Evolutionary conservation across 2,888 invertebrate genomes (phyloP), one percentile per base, ranked within the genome.

Genomic region (Trilocha varians): DNA sequence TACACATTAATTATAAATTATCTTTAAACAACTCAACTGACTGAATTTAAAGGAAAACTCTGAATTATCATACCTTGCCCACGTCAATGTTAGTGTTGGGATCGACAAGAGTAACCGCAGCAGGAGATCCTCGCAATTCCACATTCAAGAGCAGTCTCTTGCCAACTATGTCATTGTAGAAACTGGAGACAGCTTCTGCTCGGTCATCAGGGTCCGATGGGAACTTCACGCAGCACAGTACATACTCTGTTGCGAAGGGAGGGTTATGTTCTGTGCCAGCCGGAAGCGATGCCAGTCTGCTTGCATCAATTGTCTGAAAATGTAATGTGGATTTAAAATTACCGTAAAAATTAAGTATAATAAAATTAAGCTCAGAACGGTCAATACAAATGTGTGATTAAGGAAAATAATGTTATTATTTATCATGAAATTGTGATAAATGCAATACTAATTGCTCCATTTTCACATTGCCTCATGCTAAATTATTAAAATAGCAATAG

Each of bases 131-230:
- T 50, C 90, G 91, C 59, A 92, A 91, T 72, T 98, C 98, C 32
- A 94, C 88, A 67, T 97, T 98, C 46, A 98, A 78, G 45, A 93
- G 82, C 43, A 97, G 83, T 60, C 92, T 92, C 65, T 91, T 91
- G 67, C 93, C 93, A 50, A 91, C 85, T 15, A 89, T 85, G 57
- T 90, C 90, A 11, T 87, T 69, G 17, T 82, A 87, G 57, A 95
- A 88, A 1, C 88, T 89, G 45, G 89, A 87, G 25, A 93, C 79
- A 0, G 96, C 95, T 55, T 93, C 91, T 18, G 89, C 88, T 49
- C 90, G 88, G 62, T 93, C 94, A 50, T 98, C 98, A 33, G 94
- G 93, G 78, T 99, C 98, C 43, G 89, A 83, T 5, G 98, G 97
- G 67, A 97, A 89, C 58, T 89, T 87, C 18, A 96, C 91, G 65